Percentiles rank a stretch among this genome's conserved stretches.
Conservation (phyloP, 2,888 invertebrate species). For the Automeris io region DNA sequence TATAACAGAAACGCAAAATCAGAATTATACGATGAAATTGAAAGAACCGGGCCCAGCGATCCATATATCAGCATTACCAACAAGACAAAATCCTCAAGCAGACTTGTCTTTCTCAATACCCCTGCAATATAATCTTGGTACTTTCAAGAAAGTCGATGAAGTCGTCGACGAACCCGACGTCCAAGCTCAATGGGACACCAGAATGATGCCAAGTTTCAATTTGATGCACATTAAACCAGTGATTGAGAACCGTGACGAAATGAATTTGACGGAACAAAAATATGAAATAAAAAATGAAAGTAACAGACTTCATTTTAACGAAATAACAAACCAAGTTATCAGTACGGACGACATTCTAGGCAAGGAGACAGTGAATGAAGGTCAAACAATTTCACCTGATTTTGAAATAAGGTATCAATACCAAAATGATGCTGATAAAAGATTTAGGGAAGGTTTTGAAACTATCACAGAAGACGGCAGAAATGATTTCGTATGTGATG, state of each 20-base stretch:
- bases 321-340: constrained; percentile 40
- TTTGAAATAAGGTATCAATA: constrained; percentile 67
- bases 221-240: constrained; percentile 46
- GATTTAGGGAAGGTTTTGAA: constrained; percentile 54
- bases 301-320: constrained; percentile 42
- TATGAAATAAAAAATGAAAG: constrained; percentile 59
- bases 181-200: constrained; percentile 54
- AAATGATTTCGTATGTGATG: constrained; percentile 60
- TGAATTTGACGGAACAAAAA: constrained; percentile 45
- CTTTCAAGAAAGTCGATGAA: constrained; percentile 65
- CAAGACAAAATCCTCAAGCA: constrained; percentile 54
- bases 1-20: constrained; percentile 41
- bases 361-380: constrained; percentile 57
- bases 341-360: constrained; percentile 59
- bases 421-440: constrained; percentile 51
- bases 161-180: constrained; percentile 47
- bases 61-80: constrained; percentile 61
- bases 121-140: constrained; percentile 67
- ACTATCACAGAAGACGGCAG: constrained; percentile 57
- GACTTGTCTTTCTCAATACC: constrained; percentile 68
- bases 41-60: constrained; percentile 58
- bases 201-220: constrained; percentile 63
- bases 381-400: constrained; percentile 65
- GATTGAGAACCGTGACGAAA: constrained; percentile 44
- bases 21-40: constrained; percentile 34